Percentiles rank a stretch among this genome's conserved stretches.
Evolutionary conservation across 2,888 invertebrate genomes (phyloP).

Genomic region (Ferrisia virgata): DNA sequence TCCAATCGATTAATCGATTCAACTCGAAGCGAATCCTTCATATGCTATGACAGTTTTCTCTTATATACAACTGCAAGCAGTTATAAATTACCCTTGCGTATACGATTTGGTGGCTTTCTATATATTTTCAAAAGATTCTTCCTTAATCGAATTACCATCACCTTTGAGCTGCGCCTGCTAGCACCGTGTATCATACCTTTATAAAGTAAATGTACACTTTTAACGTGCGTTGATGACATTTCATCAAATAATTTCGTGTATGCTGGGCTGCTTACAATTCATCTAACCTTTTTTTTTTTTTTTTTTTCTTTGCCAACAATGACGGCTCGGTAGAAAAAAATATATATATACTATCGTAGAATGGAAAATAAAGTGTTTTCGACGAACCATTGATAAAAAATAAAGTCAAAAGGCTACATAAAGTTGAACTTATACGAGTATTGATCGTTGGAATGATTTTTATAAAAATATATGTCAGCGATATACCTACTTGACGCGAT

Average conservation of each 20-base stretch:
- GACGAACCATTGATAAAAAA: not conserved
- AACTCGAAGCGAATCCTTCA: not conserved
- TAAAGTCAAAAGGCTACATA: not conserved
- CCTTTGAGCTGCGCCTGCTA: not conserved
- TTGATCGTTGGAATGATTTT: not conserved
- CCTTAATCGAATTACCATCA: not conserved
- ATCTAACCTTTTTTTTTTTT: not conserved
- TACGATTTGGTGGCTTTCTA: not conserved
- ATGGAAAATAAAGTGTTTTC: not conserved
- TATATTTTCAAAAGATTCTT: not conserved
- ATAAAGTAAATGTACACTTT: not conserved
- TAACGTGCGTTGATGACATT: not conserved
- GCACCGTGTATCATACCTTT: not conserved
- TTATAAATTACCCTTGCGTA: not conserved
- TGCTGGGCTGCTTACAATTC: not conserved
- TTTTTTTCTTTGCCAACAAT: not conserved
- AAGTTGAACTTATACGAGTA: not conserved
- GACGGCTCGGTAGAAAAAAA: not conserved
- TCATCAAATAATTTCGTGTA: not conserved
- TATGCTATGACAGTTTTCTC: not conserved
- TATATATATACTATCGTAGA: not conserved
- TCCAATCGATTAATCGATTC: not conserved
- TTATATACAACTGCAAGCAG: not conserved
- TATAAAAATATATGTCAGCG: no score
- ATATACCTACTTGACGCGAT: no score